These are phyloP conservation scores for Acanthopagrus latus DNA, from an alignment of 2,797 vertebrate species.

Conservation along the genomic window DNA sequence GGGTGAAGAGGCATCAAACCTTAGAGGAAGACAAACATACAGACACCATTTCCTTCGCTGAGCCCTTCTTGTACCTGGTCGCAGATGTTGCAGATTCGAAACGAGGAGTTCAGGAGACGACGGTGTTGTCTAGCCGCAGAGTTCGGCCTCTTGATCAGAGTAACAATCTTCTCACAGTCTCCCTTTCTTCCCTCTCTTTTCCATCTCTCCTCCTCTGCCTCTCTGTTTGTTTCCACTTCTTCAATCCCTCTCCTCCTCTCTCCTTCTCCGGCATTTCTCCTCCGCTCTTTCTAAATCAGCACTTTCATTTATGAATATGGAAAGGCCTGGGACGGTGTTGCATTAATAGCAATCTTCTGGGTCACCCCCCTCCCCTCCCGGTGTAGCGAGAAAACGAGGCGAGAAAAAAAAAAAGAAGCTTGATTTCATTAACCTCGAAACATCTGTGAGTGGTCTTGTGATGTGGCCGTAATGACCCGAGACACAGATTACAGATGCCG, in stretches of 20 bases:
- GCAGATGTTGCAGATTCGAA: no score
- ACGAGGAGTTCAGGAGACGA: not conserved
- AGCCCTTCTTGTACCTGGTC: no score
- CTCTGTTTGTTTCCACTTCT: slow-evolving; percentile 20
- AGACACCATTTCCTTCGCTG: no score
- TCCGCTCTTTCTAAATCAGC: slow-evolving; percentile 46
- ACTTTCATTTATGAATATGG: slow-evolving; percentile 67
- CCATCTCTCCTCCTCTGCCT: not conserved
- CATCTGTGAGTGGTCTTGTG: slow-evolving; percentile 49
- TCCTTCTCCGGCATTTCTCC: slow-evolving; percentile 14
- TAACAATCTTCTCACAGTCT: no score
- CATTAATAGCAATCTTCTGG: slow-evolving; percentile 73
- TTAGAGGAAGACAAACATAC: no score
- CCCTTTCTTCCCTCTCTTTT: not conserved
- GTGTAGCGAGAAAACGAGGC: slow-evolving; percentile 7
- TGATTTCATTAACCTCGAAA: slow-evolving; percentile 63
- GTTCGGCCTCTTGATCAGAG: not conserved
- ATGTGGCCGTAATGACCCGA: slow-evolving; percentile 41
- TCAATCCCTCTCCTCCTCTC: slow-evolving; percentile 1
- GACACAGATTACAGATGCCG: slow-evolving; percentile 9
- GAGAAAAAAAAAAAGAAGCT: not conserved
- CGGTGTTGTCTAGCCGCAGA: not conserved
- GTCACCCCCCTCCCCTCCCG: slow-evolving; percentile 58
- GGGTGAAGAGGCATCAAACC: no score
- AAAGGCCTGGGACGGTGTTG: slow-evolving; percentile 54